A percentile compares a stretch with the other conserved stretches of the same genome.
Evolutionary conservation across 2,113 vertebrate species (phyloP).

Genomic region (Cynoglossus semilaevis): DNA sequence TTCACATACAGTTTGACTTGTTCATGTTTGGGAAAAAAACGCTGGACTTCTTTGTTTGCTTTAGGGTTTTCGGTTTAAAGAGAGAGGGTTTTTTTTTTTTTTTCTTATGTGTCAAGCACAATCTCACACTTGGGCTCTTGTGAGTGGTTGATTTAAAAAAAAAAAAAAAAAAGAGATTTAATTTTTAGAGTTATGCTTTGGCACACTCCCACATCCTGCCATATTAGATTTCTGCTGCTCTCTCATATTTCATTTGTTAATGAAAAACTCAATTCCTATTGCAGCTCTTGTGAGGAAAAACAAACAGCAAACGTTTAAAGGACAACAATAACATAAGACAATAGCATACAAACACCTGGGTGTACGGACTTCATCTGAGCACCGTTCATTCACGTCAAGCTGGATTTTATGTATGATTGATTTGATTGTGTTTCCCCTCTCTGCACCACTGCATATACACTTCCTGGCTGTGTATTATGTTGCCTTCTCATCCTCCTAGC

Average conservation of each 20-base stretch:
- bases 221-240: neutral
- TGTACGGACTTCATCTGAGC: no score
- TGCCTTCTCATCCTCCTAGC: constrained; percentile 61
- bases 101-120: no score
- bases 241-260: neutral
- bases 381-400: neutral
- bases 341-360: no score
- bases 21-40: no score
- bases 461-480: constrained; percentile 41
- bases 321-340: no score
- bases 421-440: neutral
- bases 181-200: constrained; percentile 25
- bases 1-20: no score
- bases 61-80: no score
- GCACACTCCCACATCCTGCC: neutral
- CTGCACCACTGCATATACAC: neutral
- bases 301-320: no score
- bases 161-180: constrained; percentile 22
- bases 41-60: no score
- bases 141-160: neutral
- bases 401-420: neutral
- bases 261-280: no score
- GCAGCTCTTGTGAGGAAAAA: no score
- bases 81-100: no score
- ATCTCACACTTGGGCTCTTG: neutral